Conservation (phyloP, 2,113 vertebrate genomes). For the Sinocyclocheilus anophthalmus region DNA sequence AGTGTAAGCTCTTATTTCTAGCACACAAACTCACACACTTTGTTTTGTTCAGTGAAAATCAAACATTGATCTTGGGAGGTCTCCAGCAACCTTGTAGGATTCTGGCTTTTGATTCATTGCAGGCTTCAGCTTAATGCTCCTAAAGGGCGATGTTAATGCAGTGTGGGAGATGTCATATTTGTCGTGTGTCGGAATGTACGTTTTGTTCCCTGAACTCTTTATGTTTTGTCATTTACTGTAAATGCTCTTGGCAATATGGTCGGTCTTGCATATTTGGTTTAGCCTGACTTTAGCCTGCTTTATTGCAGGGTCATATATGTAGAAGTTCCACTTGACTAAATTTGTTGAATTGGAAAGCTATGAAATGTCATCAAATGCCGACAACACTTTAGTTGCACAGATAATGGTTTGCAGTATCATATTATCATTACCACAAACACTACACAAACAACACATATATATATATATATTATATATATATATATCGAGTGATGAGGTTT, state of each 20-base stretch:
- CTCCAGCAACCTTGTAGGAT: constrained; percentile 43
- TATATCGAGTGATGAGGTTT: too few relatives aligned
- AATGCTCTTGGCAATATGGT: constrained; percentile 11
- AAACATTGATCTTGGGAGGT: constrained; percentile 45
- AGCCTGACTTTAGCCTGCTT: not conserved
- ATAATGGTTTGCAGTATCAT: too few relatives aligned
- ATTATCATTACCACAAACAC: too few relatives aligned
- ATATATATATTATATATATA: too few relatives aligned
- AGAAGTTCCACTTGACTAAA: not conserved
- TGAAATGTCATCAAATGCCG: not conserved
- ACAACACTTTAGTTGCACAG: not conserved
- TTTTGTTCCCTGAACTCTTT: constrained; percentile 44
- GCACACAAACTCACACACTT: not conserved
- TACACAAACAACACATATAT: too few relatives aligned
- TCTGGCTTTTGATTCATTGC: constrained; percentile 47
- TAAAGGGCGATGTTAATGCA: constrained; percentile 44
- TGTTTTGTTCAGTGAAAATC: not conserved
- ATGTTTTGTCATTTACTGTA: constrained; percentile 42
- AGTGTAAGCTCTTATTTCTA: constrained; percentile 8
- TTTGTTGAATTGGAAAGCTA: not conserved
- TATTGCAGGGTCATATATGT: not conserved
- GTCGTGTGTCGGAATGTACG: constrained; percentile 13
- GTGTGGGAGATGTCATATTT: constrained; percentile 21
- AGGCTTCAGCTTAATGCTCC: constrained; percentile 44
- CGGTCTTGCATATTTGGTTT: not conserved